A percentile compares a stretch with the other conserved stretches of the same genome.
Conservation (phyloP, 2,888 invertebrate genomes). For the Augochlorella aurata region DNA sequence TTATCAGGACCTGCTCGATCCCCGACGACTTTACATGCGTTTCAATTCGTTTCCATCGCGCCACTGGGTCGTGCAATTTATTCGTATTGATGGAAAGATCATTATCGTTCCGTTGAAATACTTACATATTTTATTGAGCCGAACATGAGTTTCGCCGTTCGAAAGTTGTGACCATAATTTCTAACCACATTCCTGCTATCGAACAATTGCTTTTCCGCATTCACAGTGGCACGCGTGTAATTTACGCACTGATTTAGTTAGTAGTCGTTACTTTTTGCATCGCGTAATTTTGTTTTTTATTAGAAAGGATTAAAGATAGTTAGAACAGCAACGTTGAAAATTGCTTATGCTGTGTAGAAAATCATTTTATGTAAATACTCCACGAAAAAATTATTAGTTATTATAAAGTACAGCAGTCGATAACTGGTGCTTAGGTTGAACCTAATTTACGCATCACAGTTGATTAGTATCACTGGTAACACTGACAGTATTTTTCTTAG, state of each 20-base stretch:
- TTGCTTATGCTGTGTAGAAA: too few species aligned
- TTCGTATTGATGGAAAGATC: background rate
- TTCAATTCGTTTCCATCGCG: background rate
- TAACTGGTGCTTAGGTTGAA: too few species aligned
- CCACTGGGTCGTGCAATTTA: background rate
- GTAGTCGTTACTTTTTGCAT: background rate
- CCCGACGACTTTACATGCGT: background rate
- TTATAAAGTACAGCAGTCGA: too few species aligned
- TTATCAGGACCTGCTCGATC: constrained; percentile 7
- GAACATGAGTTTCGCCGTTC: background rate
- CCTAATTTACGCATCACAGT: too few species aligned
- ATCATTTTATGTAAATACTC: too few species aligned
- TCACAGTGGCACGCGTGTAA: background rate
- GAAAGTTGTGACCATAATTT: background rate
- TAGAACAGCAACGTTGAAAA: too few species aligned
- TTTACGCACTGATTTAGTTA: background rate
- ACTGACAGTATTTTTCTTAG: too few species aligned
- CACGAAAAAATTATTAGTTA: too few species aligned
- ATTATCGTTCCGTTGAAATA: background rate
- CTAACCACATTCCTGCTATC: background rate
- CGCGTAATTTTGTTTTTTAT: too few species aligned
- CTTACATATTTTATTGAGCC: background rate
- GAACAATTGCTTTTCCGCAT: background rate
- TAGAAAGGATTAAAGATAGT: too few species aligned
- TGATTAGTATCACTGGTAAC: too few species aligned